phyloP scores from a whole-genome alignment of 92 coral and sea anemone species.

The Porites evermanni region DNA sequence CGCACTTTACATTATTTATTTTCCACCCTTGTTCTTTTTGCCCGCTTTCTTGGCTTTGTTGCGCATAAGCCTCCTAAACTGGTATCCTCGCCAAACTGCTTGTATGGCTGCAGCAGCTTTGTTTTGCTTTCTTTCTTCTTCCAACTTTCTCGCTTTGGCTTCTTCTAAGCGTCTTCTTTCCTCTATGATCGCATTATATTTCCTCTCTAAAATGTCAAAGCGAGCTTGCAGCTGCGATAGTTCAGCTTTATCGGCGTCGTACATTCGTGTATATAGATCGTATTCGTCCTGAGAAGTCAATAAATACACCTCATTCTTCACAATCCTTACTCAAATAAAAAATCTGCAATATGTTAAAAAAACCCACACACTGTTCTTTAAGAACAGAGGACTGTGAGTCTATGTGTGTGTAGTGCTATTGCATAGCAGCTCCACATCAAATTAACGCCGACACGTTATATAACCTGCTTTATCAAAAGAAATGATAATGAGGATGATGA shows the following conservation, averaged over 20 bases:
- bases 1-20: not conserved
- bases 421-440: too few species aligned
- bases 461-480: too few species aligned
- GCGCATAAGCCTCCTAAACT: conserved; percentile 57
- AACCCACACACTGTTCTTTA: too few species aligned
- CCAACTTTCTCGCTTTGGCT: conserved; percentile 64
- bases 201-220: conserved; percentile 73
- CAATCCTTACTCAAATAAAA: too few species aligned
- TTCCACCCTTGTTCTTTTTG: conserved; percentile 72
- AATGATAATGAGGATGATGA: too few species aligned
- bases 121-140: conserved; percentile 54
- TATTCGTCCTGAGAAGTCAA: conserved; percentile 74
- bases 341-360: too few species aligned
- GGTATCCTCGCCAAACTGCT: conserved; percentile 85
- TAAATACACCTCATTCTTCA: too few species aligned
- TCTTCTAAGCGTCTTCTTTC: conserved; percentile 80
- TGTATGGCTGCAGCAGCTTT: conserved; percentile 74
- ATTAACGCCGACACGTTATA: too few species aligned
- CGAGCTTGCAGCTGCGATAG: conserved; percentile 72
- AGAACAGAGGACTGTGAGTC: too few species aligned
- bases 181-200: conserved; percentile 87
- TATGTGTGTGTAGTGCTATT: too few species aligned
- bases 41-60: conserved; percentile 71
- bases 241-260: conserved; percentile 88
- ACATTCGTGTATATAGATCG: conserved; percentile 76